Evolutionary conservation across 2,888 invertebrate species (phyloP), one percentile per base, ranked within the genome.

Genomic region (Drosophila tripunctata): DNA sequence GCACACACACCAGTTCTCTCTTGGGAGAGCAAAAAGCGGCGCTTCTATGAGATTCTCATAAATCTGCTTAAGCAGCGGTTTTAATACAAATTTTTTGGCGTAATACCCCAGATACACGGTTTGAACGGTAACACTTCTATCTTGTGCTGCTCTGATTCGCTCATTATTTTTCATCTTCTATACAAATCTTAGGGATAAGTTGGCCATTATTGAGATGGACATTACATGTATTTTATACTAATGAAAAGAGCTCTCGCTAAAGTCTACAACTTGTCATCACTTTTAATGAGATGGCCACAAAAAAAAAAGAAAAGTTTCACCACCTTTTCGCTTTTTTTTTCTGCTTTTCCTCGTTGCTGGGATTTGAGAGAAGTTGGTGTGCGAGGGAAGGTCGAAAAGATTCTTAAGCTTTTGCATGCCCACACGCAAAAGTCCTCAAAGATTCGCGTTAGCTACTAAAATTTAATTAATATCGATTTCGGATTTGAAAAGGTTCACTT

Each of bases 401-500:
- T 60, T 50, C 67, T 62, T 74, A 67, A 64, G 80, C 77, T 78
- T 62, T 31, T 74, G 54, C 62, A 47, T 41, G 58, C 58, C 50
- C 40, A 38, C 66, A 64, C 57, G 65, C 66, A 62, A 75, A n/a
- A 66, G 70, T 64, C 75, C 54, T 54, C 38, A 56, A 55, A 62
- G 68, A 50, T 77, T 62, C 76, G 67, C 74, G 73, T 54, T 67
- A 73, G 84, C 87, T 82, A 84, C 85, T 84, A 87, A 84, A 84
- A 87, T 87, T 84, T 84, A 84, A 84, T 84, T 84, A 87, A 84
- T 87, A 84, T 87, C 80, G 88, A 84, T 84, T 84, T 87, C 69
- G 84, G 87, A 85, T 87, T 87, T 82, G 72, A 75, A 77, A 82
- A 83, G 86, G 84, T 80, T 82, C 48, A 14, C 35, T 21, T 31